These are phyloP conservation scores for Botia kubotai DNA, from an alignment of 2,797 vertebrate species.

Conservation along the genomic window DNA sequence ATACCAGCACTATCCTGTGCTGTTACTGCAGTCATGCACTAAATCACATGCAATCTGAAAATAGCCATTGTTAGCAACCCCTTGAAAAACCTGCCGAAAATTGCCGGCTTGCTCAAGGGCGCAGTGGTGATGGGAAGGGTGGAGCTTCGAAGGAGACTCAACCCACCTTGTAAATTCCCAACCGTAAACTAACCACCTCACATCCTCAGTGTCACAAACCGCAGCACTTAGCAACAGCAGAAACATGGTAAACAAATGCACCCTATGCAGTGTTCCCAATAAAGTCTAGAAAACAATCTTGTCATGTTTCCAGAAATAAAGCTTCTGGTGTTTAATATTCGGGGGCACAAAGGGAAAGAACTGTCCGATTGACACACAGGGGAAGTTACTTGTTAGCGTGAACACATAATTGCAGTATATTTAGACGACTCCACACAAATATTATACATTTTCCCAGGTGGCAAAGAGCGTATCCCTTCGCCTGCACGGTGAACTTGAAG, in stretches of 20 bases:
- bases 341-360: neutral
- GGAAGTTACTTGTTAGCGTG: neutral
- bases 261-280: neutral
- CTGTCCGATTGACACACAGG: neutral
- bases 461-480: slow-evolving; percentile 93
- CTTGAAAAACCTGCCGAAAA: neutral
- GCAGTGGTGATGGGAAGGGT: neutral
- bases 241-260: slow-evolving; percentile 27
- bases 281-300: neutral
- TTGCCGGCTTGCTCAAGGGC: slow-evolving; percentile 1
- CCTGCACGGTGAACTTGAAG: slow-evolving; percentile 91
- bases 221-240: slow-evolving; percentile 18
- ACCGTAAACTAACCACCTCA: neutral
- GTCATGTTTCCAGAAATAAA: slow-evolving; percentile 2
- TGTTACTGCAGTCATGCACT: slow-evolving; percentile 13
- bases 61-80: slow-evolving; percentile 23
- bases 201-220: slow-evolving; percentile 14
- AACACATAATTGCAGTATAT: neutral
- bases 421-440: neutral
- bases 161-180: neutral
- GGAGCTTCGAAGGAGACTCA: neutral
- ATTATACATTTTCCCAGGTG: slow-evolving; percentile 78
- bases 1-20: neutral
- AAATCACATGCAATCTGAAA: slow-evolving; percentile 13
- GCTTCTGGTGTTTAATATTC: slow-evolving; percentile 10